These are phyloP conservation scores for Triplophysa dalaica DNA, from an alignment of 2,113 vertebrate genomes.

Conservation along the genomic window DNA sequence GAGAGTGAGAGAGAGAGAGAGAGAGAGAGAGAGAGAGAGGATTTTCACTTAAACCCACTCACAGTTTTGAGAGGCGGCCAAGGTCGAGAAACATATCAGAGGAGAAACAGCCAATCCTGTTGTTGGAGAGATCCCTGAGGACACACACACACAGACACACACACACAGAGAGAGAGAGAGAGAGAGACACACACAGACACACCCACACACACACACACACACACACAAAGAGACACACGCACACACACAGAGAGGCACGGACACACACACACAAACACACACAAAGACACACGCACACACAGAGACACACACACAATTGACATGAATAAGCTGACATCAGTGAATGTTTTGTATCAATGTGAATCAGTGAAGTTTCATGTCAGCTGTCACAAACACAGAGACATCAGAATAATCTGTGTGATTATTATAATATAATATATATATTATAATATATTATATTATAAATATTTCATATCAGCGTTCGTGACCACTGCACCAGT, in stretches of 20 bases:
- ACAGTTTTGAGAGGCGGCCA: slow-evolving; percentile 85
- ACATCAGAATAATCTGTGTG: too few relatives aligned
- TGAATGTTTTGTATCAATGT: too few relatives aligned
- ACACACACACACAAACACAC: too few relatives aligned
- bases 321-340: too few relatives aligned
- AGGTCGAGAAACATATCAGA: slow-evolving; percentile 86
- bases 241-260: too few relatives aligned
- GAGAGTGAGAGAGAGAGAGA: slow-evolving; percentile 7
- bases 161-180: not conserved
- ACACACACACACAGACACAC: slow-evolving; percentile 48
- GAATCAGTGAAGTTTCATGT: too few relatives aligned
- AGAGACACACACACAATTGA: not conserved
- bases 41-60: slow-evolving; percentile 67
- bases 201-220: not conserved
- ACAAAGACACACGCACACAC: not conserved
- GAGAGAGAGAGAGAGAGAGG: not conserved
- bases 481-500: too few relatives aligned
- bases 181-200: not conserved
- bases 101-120: slow-evolving; percentile 88
- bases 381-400: too few relatives aligned
- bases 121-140: slow-evolving; percentile 88
- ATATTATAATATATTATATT: too few relatives aligned
- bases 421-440: too few relatives aligned
- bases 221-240: too few relatives aligned
- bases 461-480: too few relatives aligned